Evolutionary conservation across 2,888 invertebrate species (phyloP).

Genomic region (Dermolepida albohirtum): DNA sequence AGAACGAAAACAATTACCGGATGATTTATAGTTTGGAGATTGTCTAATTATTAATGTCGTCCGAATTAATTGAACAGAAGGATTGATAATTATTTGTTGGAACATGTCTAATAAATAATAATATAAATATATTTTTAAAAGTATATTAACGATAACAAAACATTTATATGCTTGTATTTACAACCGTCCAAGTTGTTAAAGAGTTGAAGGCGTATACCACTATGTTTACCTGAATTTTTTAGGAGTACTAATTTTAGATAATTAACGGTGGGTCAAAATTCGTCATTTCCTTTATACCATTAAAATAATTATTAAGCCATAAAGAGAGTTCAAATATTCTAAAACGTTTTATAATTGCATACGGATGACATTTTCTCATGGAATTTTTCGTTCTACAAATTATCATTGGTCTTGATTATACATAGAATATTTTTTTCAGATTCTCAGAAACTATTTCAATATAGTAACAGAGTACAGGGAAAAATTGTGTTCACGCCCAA

Average conservation of each 20-base stretch:
- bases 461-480: no score
- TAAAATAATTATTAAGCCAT: conserved; percentile 43
- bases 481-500: no score
- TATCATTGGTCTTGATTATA: not conserved
- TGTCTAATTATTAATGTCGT: conserved; percentile 13
- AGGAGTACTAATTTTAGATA: conserved; percentile 24
- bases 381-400: conserved; percentile 8
- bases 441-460: no score
- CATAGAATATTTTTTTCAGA: no score
- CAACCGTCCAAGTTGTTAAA: no score
- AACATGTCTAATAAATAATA: no score
- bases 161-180: no score
- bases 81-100: not conserved
- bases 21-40: conserved; percentile 18
- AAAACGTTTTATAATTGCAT: conserved; percentile 44
- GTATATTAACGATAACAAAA: no score
- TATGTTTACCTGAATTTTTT: no score
- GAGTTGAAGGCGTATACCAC: no score
- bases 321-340: conserved; percentile 28
- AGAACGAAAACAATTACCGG: conserved; percentile 7
- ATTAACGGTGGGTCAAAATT: conserved; percentile 37
- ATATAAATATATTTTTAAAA: no score
- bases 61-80: conserved; percentile 20
- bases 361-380: conserved; percentile 17
- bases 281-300: conserved; percentile 38